phyloP scores from a whole-genome alignment of 1,140 invertebrate genomes.

The Lerema accius region DNA sequence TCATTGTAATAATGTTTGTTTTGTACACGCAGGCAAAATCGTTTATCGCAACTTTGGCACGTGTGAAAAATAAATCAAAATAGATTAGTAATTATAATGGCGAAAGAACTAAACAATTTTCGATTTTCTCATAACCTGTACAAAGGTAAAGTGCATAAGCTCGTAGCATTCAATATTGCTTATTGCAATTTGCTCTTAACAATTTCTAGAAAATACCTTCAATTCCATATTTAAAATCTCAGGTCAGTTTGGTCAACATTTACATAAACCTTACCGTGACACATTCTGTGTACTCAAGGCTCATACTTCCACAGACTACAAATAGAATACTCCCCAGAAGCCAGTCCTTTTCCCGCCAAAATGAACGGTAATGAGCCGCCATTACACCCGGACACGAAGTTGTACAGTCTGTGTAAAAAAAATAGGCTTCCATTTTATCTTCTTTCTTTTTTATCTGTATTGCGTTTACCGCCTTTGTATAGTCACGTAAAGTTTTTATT shows the following conservation, averaged over 20 bases:
- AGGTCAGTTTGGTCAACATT: neutral
- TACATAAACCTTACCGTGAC: neutral
- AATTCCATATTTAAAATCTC: neutral
- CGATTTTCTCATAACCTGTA: too few relatives aligned
- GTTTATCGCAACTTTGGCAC: too few relatives aligned
- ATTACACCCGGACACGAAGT: slow-evolving; percentile 7
- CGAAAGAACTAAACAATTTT: too few relatives aligned
- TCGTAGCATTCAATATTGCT: too few relatives aligned
- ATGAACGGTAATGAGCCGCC: neutral
- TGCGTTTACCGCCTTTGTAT: slow-evolving; percentile 27
- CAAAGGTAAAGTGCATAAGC: too few relatives aligned
- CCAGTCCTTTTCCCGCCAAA: slow-evolving; percentile 16
- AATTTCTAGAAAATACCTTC: neutral
- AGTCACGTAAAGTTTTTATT: neutral
- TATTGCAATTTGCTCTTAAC: too few relatives aligned
- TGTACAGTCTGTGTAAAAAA: slow-evolving; percentile 19
- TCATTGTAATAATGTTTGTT: too few relatives aligned
- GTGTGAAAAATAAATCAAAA: too few relatives aligned
- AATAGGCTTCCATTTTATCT: slow-evolving; percentile 2
- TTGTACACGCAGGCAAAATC: too few relatives aligned
- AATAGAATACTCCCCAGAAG: neutral
- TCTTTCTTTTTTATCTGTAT: slow-evolving; percentile 17
- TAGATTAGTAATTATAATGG: too few relatives aligned
- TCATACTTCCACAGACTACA: neutral
- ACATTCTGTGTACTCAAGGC: neutral